Evolutionary conservation across 2,113 vertebrate species (phyloP).

Genomic region (Sylvicapra grimmia): DNA sequence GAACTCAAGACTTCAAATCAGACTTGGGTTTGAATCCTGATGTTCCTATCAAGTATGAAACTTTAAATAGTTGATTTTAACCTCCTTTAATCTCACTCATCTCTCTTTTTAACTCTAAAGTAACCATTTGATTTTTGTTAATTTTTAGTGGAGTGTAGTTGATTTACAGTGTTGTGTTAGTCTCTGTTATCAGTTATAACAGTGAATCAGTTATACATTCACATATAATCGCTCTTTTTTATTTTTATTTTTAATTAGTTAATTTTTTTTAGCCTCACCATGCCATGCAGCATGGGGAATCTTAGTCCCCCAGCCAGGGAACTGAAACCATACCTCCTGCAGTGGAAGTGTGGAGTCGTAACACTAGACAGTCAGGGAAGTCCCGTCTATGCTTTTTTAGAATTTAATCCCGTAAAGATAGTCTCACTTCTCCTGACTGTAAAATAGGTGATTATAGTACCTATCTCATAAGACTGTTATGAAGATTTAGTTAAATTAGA

Average conservation of each 20-base stretch:
- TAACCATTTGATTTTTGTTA: not conserved
- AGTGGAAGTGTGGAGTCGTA: not conserved
- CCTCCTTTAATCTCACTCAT: not conserved
- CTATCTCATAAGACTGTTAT: not conserved
- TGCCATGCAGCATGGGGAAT: not conserved
- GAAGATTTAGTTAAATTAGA: not conserved
- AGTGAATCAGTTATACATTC: not conserved
- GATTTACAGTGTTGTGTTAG: not conserved
- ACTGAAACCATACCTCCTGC: not conserved
- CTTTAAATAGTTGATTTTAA: not conserved
- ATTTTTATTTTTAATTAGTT: not conserved
- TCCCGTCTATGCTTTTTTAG: not conserved
- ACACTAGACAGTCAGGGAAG: not conserved
- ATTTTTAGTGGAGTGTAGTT: not conserved
- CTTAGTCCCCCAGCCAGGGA: not conserved
- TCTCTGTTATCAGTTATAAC: not conserved
- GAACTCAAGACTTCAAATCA: not conserved
- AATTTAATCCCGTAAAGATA: not conserved
- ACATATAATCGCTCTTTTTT: not conserved
- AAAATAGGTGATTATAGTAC: not conserved
- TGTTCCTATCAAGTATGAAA: not conserved
- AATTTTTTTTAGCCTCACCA: not conserved
- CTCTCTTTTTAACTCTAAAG: not conserved
- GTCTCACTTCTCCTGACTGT: not conserved
- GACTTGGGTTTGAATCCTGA: not conserved